Evolutionary conservation across 2,113 vertebrate genomes (phyloP), one percentile per base, ranked within the genome.

Genomic region (Redunca redunca): DNA sequence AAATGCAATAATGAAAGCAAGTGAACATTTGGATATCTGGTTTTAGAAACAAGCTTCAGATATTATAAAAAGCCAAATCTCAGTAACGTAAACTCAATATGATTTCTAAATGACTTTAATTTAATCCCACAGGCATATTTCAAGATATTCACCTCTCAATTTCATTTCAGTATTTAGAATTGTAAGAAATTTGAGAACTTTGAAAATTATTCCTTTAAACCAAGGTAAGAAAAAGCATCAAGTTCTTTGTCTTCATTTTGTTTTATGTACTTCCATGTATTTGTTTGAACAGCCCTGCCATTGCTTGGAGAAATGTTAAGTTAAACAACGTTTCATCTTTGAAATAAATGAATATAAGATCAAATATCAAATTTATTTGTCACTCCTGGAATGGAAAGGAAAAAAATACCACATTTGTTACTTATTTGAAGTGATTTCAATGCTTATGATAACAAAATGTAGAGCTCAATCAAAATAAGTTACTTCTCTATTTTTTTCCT

Each of bases 191-290:
- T 95, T 98, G 85, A 96, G 98, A 95, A 97, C 97, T 97, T 96
- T 98, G 97, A 98, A 98, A 96, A 89, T 98, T 55, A 97, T 98
- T 93, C 95, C 97, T 86, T 96, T 98, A 95, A 96, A 92, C 46
- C 91, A 94, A 86, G 98, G 98, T 98, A 98, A 97, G 97, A 94
- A 95, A 88, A 74, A 5, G 5, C 36, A 71, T 12, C 21, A 15
- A 19, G 9, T 89, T 62, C 0, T 2, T 90, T 95, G 50, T 84
- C 6, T 71, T 52, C 8, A 46, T 36, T 94, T 58, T 92, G 12
- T 23, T 95, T 43, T 57, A 57, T 55, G 10, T 90, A 16, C 12
- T 33, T n/a, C 11, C 17, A 3, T 62, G 10, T n/a, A 48, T 43
- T 84, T 8, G 36, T 62, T 77, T 88, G 9, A 62, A 88, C 9